Percentiles rank a stretch among this genome's conserved stretches.
Evolutionary conservation across 1,140 invertebrate genomes (phyloP).

Genomic region (Dryas iulia): DNA sequence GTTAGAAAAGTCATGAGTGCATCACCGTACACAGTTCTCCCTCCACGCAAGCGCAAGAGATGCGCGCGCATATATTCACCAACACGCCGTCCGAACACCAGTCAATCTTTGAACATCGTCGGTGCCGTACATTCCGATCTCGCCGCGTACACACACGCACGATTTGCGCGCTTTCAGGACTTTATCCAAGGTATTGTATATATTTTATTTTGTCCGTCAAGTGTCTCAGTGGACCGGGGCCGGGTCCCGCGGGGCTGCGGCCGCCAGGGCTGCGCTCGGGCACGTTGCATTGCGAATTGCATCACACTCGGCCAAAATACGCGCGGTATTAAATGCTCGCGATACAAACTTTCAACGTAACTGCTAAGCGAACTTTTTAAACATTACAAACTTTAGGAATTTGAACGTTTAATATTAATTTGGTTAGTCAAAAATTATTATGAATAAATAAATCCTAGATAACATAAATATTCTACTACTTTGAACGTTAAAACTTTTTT

Average conservation of each 20-base stretch:
- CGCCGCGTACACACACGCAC: conserved; percentile 43
- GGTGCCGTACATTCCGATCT: conserved; percentile 29
- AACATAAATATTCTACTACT: background rate
- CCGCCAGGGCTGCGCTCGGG: conserved; percentile 29
- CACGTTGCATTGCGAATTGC: conserved; percentile 64
- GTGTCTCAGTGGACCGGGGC: conserved; percentile 23
- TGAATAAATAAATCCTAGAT: background rate
- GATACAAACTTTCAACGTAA: conserved; percentile 34
- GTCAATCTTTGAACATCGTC: conserved; percentile 57
- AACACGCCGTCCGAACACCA: conserved; percentile 51
- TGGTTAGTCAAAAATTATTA: background rate
- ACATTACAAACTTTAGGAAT: background rate
- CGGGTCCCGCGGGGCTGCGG: conserved; percentile 35
- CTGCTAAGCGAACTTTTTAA: conserved; percentile 54
- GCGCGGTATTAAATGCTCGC: conserved; percentile 43
- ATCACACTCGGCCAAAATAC: conserved; percentile 55
- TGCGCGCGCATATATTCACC: conserved; percentile 72
- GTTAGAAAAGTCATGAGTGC: conserved; percentile 21
- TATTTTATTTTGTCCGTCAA: conserved; percentile 37
- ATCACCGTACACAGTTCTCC: conserved; percentile 45
- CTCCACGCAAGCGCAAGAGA: conserved; percentile 62
- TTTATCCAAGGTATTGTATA: conserved; percentile 57
- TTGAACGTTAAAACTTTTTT: background rate
- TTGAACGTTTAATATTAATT: background rate
- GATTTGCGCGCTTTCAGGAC: conserved; percentile 51